These are phyloP conservation scores for Rhopilema esculentum DNA, from an alignment of 30 jellyfish, hydroid and myxozoan species.

Conservation along the genomic window DNA sequence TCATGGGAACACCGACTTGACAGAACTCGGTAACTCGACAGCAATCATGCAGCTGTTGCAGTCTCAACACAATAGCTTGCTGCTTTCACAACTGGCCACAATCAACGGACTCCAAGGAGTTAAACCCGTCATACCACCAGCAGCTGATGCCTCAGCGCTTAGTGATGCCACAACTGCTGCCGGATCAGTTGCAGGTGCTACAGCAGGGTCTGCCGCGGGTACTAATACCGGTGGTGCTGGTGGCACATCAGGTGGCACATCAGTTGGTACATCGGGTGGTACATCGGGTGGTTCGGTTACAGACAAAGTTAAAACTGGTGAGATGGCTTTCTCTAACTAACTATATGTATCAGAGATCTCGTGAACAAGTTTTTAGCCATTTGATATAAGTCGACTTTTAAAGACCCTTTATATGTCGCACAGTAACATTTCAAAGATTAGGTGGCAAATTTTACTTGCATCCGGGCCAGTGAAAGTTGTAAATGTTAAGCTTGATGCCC, in stretches of 20 bases:
- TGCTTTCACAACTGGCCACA: constrained; percentile 71
- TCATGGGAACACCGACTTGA: constrained; percentile 59
- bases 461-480: too few species aligned
- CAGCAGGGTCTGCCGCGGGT: constrained; percentile 34
- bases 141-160: constrained; percentile 29
- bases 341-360: too few species aligned
- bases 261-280: constrained; percentile 50
- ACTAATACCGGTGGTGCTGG: constrained; percentile 26
- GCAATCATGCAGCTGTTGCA: constrained; percentile 62
- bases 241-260: constrained; percentile 29
- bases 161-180: constrained; percentile 64
- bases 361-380: too few species aligned
- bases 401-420: too few species aligned
- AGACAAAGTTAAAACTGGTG: constrained; percentile 45
- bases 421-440: too few species aligned
- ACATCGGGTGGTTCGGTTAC: constrained; percentile 41
- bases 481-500: too few species aligned
- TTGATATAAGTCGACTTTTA: too few species aligned
- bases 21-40: constrained; percentile 53
- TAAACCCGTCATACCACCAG: constrained; percentile 33
- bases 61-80: constrained; percentile 45
- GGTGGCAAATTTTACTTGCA: too few species aligned
- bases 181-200: constrained; percentile 41
- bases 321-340: neutral
- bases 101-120: constrained; percentile 62